A percentile compares a stretch with the other conserved stretches of the same genome.
These are phyloP conservation scores for Upupa epops DNA, from an alignment of 2,113 vertebrate species.

Conservation along the genomic window DNA sequence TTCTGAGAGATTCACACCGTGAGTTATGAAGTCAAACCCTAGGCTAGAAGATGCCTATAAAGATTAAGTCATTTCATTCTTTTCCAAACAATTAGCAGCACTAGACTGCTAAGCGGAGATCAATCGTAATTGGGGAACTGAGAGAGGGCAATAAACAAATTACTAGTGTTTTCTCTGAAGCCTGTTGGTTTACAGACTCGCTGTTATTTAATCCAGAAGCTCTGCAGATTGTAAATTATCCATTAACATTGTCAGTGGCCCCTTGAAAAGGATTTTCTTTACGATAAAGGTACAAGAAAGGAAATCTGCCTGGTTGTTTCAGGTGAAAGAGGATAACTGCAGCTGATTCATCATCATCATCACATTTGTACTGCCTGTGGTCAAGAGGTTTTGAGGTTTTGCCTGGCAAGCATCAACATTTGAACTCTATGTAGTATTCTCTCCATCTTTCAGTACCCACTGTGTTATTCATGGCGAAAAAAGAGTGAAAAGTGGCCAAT, in stretches of 20 bases:
- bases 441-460: background rate
- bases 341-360: constrained; percentile 7
- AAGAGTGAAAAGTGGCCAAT: background rate
- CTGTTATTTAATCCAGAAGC: constrained; percentile 75
- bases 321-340: background rate
- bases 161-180: constrained; percentile 73
- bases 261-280: constrained; percentile 69
- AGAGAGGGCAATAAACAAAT: constrained; percentile 83
- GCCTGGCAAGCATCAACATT: background rate
- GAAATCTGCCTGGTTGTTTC: constrained; percentile 13
- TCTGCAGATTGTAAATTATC: constrained; percentile 78
- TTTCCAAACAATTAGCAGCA: constrained; percentile 72
- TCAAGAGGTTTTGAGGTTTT: background rate
- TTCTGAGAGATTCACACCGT: constrained; percentile 56
- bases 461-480: background rate
- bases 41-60: constrained; percentile 71
- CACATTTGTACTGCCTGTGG: background rate
- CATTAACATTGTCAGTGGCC: constrained; percentile 62
- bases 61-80: constrained; percentile 67
- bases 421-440: background rate
- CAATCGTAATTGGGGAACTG: constrained; percentile 71
- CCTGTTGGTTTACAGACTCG: constrained; percentile 72
- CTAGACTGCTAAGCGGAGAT: constrained; percentile 65
- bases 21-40: constrained; percentile 68
- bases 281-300: constrained; percentile 41